Conservation (phyloP, 2,797 vertebrate species). For the Microchirus variegatus region DNA sequence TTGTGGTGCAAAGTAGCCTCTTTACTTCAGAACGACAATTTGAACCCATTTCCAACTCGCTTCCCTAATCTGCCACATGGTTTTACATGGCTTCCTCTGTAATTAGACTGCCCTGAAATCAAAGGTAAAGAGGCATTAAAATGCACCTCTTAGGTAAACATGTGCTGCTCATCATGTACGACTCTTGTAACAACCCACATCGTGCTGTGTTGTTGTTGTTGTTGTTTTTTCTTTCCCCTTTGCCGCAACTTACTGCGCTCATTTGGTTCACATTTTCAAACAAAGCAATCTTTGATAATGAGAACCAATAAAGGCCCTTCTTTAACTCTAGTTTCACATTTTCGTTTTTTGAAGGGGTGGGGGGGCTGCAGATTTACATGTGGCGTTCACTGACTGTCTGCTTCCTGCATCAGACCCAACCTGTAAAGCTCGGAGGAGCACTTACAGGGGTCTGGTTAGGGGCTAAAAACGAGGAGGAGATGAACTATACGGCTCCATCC, state of each 20-base stretch:
- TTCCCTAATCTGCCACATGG: conserved; percentile 92
- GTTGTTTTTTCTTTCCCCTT: background rate
- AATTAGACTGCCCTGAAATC: conserved; percentile 75
- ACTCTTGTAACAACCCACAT: conserved; percentile 46
- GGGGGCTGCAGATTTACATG: conserved; percentile 51
- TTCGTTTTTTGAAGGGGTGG: too few relatives aligned
- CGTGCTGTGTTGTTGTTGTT: conserved; percentile 7
- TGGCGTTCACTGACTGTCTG: conserved; percentile 58
- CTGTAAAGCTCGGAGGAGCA: conserved; percentile 76
- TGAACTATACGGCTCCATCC: conserved; percentile 79
- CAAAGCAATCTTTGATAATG: conserved; percentile 41
- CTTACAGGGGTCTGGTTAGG: conserved; percentile 72
- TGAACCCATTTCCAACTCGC: conserved; percentile 94
- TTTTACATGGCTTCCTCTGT: conserved; percentile 82
- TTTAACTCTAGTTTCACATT: conserved; percentile 12
- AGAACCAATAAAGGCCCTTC: conserved; percentile 33
- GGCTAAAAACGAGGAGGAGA: conserved; percentile 79
- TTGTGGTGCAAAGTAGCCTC: conserved; percentile 92
- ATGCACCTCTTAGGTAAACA: conserved; percentile 86
- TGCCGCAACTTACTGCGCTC: conserved; percentile 27
- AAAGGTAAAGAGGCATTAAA: conserved; percentile 70
- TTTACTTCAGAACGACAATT: conserved; percentile 94
- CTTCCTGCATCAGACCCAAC: conserved; percentile 69
- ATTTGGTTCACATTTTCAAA: conserved; percentile 44
- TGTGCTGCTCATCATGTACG: conserved; percentile 84